Evolutionary conservation across 2,797 vertebrate species (phyloP), one percentile per base, ranked within the genome.

Genomic region (Oophaga sylvatica): DNA sequence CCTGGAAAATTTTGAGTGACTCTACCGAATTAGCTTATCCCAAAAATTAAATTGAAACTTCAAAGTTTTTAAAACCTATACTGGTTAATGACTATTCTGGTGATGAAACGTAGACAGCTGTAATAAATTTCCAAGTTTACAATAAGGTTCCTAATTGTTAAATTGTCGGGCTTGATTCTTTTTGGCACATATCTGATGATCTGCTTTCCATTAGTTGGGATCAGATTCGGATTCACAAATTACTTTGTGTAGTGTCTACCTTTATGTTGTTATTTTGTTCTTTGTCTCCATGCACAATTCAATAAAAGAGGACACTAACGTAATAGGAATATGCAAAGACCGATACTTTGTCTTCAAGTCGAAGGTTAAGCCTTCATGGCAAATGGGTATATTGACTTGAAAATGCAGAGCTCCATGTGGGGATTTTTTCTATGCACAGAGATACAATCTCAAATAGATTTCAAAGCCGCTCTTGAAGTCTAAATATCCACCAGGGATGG

Each of bases 371-470:
- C 31, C 56, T 45, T 59, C 17, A 9, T 77, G 59, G 80, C 71
- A 82, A 81, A 81, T 53, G 59, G 59, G n/a, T 13, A 22, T 65
- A 82, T 87, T 87, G 85, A 87, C 70, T 76, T 20, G 53, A 73
- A 65, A 75, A 70, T 80, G 41, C 29, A 60, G 78, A 80, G 62
- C 13, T 15, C 16, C 86, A 65, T 63, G 11, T 76, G 70, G 70
- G 86, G 41, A 81, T 86, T 73, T 26, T 65, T 19, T 26, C 45
- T 87, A 20, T 48, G 6, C 60, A 67, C 71, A 78, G 16, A 82
- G 26, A 87, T 45, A 26, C 41, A 83, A 78, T 71, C n/a, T 10
- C 53, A 63, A 63, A 84, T 71, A 73, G 75, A 79, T 88, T 84
- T 88, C 53, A 62, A 67, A 77, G 75, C 19, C 7, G 26, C 56